A percentile compares a stretch with the other conserved stretches of the same genome.
These are phyloP conservation scores for Paramormyrops kingsleyae DNA, from an alignment of 2,113 vertebrate genomes.

Conservation along the genomic window DNA sequence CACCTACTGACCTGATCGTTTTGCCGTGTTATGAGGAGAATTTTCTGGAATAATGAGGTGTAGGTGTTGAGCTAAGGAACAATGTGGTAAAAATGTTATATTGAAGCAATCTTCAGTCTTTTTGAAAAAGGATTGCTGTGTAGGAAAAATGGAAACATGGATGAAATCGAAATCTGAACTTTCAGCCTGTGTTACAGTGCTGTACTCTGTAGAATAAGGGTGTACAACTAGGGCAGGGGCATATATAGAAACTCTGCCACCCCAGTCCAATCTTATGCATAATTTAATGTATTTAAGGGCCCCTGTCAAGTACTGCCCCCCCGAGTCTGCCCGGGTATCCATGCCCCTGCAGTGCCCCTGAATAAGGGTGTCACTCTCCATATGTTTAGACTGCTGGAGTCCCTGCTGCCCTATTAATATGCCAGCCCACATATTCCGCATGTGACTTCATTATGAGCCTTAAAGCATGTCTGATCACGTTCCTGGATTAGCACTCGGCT, in stretches of 20 bases:
- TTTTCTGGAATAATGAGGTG: not conserved
- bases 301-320: not conserved
- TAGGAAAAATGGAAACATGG: not conserved
- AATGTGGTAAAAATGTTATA: not conserved
- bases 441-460: conserved; percentile 39
- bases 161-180: not conserved
- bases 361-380: conserved; percentile 23
- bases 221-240: not conserved
- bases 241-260: not conserved
- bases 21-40: not conserved
- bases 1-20: not conserved
- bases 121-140: not conserved
- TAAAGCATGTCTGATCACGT: conserved; percentile 39
- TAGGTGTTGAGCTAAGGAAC: not conserved
- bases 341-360: not conserved
- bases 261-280: not conserved
- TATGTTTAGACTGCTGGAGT: conserved; percentile 47
- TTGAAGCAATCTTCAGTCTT: not conserved
- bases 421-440: conserved; percentile 45
- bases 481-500: not conserved
- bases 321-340: not conserved
- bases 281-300: not conserved
- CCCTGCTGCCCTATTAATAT: conserved; percentile 49
- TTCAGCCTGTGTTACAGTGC: not conserved
- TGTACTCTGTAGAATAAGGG: conserved; percentile 11